Conservation (phyloP, 1,140 invertebrate genomes). For the Aleiodes sp. region DNA sequence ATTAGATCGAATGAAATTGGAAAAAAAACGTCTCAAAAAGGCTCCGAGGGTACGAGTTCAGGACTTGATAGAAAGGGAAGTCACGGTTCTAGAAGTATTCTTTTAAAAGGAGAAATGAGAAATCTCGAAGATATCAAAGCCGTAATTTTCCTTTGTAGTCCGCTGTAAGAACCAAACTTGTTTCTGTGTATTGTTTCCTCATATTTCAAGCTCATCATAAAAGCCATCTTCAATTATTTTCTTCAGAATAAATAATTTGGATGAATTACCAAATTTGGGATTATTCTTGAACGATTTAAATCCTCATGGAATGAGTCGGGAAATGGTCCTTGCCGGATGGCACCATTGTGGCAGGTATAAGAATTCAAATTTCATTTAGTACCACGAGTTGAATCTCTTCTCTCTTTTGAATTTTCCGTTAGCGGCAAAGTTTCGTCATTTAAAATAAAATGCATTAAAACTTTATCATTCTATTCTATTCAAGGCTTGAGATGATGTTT, state of each 20-base stretch:
- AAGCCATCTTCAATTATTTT: constrained; percentile 10
- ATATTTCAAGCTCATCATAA: too few species aligned
- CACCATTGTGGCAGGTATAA: constrained; percentile 82
- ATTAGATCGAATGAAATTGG: constrained; percentile 63
- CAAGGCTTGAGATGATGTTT: constrained; percentile 80
- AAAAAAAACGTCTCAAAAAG: constrained; percentile 27
- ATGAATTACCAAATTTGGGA: constrained; percentile 81
- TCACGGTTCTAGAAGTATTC: constrained; percentile 75
- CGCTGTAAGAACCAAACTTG: constrained; percentile 72
- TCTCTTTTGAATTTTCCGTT: constrained; percentile 4
- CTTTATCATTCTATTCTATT: background rate
- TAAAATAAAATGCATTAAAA: background rate
- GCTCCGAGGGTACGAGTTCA: constrained; percentile 38
- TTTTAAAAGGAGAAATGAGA: constrained; percentile 87
- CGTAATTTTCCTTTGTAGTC: constrained; percentile 86
- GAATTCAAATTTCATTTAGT: constrained; percentile 25
- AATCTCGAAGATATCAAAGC: constrained; percentile 80
- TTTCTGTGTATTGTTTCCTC: too few species aligned
- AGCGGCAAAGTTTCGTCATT: background rate
- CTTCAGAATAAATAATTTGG: constrained; percentile 82
- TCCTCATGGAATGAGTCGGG: constrained; percentile 83
- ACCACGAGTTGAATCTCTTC: constrained; percentile 9
- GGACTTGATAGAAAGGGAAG: constrained; percentile 71
- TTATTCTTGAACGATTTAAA: constrained; percentile 88
- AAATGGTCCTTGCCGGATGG: constrained; percentile 87